Evolutionary conservation across 2,888 invertebrate genomes (phyloP).

Genomic region (Apotomis capreana): DNA sequence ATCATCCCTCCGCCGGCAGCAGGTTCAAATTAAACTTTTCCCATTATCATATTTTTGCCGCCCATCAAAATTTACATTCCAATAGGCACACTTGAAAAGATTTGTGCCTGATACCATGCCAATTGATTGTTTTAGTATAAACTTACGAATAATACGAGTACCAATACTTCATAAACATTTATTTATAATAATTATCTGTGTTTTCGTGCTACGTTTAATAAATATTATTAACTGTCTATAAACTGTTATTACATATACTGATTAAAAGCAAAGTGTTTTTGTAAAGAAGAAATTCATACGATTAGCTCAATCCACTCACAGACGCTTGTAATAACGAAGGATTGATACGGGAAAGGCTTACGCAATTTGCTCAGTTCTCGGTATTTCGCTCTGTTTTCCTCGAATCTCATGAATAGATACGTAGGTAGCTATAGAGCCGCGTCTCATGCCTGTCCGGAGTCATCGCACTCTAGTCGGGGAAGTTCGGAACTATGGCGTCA

Average conservation of each 20-base stretch:
- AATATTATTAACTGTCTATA: background rate
- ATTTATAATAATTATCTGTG: too few species aligned
- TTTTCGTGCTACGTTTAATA: too few species aligned
- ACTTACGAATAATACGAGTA: too few species aligned
- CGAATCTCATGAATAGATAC: constrained; percentile 47
- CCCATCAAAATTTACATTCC: constrained; percentile 1
- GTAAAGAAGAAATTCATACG: constrained; percentile 11
- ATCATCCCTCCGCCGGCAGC: constrained; percentile 16
- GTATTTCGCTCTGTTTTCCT: constrained; percentile 56
- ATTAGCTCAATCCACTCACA: constrained; percentile 45
- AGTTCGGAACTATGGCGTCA: constrained; percentile 42
- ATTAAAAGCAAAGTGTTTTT: constrained; percentile 6
- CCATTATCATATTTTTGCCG: constrained; percentile 6
- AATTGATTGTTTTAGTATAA: background rate
- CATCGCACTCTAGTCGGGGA: constrained; percentile 54
- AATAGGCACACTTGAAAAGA: background rate
- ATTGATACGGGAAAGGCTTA: constrained; percentile 48
- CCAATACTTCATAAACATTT: too few species aligned
- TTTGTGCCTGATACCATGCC: background rate
- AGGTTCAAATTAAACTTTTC: constrained; percentile 24
- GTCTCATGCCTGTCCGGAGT: constrained; percentile 50
- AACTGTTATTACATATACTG: constrained; percentile 2
- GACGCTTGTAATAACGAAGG: constrained; percentile 32
- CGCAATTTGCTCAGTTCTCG: constrained; percentile 51
- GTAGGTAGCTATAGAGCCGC: constrained; percentile 44